Base-by-base conservation (phyloP, 2,888 invertebrate species). In the Teinopalpus imperialis region DNA sequence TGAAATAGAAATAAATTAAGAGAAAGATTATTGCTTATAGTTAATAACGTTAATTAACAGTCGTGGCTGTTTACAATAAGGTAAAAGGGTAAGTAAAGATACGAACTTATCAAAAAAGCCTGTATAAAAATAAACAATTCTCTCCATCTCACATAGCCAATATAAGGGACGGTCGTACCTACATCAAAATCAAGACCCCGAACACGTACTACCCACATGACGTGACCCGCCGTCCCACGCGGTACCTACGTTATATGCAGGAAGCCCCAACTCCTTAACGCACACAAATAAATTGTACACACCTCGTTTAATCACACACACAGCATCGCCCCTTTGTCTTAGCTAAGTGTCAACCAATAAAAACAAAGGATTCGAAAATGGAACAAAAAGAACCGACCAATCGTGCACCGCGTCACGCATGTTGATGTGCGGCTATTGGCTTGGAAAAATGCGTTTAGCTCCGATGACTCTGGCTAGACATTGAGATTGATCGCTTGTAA, bases 311-410 rank as follows among this genome's bases (percentile, higher is more conserved):
- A 75, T 74, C 45, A 70, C 72, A 59, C 67, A 80, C 86, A 62
- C 86, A 61, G 54, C 61, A 65, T 73, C 81, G 77, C 85, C 88
- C 88, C 87, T 85, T 88, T 88, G 88, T 88, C 87, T 88, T 88
- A 88, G 82, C 81, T 85, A 87, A 88, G 88, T 88, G 88, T 87
- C 88, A 87, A 88, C 88, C 88, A 88, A 88, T 88, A 88, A 88
- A 88, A 88, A 88, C 88, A 88, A 88, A 88, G 88, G 88, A 86
- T 81, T 81, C 76, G 74, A 83, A 87, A 86, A 86, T 83, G 80
- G 81, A 85, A 87, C 87, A 88, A 88, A 87, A 88, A 87, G 83
- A 77, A 78, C 63, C 61, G 77, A 77, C 88, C 88, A 88, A 88
- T 88, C 74, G 81, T 74, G 71, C 66, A 56, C 73, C 80, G 71